phyloP scores from a whole-genome alignment of 2,797 vertebrate species.

The Otus scops region DNA sequence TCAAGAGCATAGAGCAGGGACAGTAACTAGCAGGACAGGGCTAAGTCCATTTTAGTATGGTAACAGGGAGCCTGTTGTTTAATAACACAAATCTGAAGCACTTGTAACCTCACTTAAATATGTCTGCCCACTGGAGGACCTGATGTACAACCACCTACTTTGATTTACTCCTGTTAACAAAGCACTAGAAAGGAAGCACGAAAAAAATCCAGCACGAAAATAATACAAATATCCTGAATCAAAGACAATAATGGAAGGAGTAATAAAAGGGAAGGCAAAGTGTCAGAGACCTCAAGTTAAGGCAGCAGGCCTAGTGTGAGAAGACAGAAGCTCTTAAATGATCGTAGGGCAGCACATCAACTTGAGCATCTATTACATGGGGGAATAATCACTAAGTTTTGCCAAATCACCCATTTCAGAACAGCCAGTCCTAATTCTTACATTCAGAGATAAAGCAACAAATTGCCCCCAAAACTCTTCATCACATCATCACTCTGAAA shows the following conservation, averaged over 20 bases:
- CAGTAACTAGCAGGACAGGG: neutral
- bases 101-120: neutral
- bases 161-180: neutral
- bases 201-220: neutral
- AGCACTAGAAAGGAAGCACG: neutral
- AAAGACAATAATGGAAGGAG: neutral
- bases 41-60: neutral
- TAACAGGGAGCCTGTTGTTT: neutral
- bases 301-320: neutral
- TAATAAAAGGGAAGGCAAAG: neutral
- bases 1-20: neutral
- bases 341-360: neutral
- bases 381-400: neutral
- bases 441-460: neutral
- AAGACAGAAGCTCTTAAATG: neutral
- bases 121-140: neutral
- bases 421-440: neutral
- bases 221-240: neutral
- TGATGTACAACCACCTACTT: neutral
- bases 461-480: neutral
- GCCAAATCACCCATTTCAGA: neutral
- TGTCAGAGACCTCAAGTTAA: neutral
- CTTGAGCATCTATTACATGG: rapidly evolving
- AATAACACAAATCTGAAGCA: neutral
- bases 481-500: neutral